Conservation (phyloP, 2,888 invertebrate species). For the Poecilus cupreus region DNA sequence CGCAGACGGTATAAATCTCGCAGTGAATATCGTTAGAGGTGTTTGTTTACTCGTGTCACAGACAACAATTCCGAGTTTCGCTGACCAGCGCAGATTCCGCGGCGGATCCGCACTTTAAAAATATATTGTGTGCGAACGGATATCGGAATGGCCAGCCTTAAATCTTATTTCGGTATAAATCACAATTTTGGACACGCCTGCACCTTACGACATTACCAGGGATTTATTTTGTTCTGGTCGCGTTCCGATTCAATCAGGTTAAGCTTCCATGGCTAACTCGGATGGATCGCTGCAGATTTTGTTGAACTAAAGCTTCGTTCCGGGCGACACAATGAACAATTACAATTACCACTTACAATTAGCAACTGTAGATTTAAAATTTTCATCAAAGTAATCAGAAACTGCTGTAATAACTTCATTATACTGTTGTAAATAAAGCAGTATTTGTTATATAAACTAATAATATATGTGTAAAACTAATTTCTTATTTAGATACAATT, state of each 20-base stretch:
- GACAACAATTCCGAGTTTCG: constrained; percentile 41
- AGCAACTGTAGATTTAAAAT: too few species aligned
- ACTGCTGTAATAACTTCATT: too few species aligned
- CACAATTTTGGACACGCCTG: constrained; percentile 57
- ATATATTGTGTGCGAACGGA: constrained; percentile 59
- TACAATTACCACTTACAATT: too few species aligned
- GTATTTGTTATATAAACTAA: too few species aligned
- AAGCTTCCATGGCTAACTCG: constrained; percentile 45
- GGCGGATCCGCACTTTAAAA: constrained; percentile 33
- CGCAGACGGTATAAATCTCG: constrained; percentile 21
- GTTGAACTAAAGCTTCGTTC: too few species aligned
- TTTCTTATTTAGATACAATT: too few species aligned
- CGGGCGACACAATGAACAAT: too few species aligned
- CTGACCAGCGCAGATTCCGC: constrained; percentile 48
- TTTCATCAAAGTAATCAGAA: too few species aligned
- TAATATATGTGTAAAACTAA: too few species aligned
- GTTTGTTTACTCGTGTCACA: constrained; percentile 52
- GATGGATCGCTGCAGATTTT: constrained; percentile 40
- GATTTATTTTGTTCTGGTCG: constrained; percentile 49
- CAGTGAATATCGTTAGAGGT: constrained; percentile 19
- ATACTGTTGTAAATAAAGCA: too few species aligned
- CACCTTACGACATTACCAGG: constrained; percentile 40
- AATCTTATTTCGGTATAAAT: constrained; percentile 58
- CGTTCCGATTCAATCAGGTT: constrained; percentile 48
- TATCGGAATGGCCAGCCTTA: constrained; percentile 56